Conservation (phyloP, 23 tunicate genomes). For the Aplidium turbinatum region DNA sequence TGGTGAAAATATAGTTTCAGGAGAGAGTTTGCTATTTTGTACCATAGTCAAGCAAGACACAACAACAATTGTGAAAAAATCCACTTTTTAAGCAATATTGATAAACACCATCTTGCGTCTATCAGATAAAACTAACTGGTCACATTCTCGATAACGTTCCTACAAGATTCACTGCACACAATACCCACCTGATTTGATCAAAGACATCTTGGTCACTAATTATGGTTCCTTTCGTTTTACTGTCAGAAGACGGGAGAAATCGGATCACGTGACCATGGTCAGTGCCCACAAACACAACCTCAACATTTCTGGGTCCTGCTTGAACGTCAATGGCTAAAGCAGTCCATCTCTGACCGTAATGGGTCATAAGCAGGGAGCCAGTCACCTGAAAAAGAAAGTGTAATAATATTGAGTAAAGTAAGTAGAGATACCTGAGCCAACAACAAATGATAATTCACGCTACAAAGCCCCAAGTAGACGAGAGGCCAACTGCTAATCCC, state of each 20-base stretch:
- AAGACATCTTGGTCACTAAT: conserved; percentile 52
- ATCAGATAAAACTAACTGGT: background rate
- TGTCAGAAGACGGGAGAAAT: conserved; percentile 40
- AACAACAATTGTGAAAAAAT: too few relatives aligned
- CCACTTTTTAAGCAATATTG: too few relatives aligned
- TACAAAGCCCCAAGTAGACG: too few relatives aligned
- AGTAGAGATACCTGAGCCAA: too few relatives aligned
- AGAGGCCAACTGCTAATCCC: too few relatives aligned
- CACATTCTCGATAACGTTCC: too few relatives aligned
- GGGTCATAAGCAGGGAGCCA: conserved; percentile 58
- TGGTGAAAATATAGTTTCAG: too few relatives aligned
- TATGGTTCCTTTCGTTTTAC: conserved; percentile 14
- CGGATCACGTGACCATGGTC: conserved; percentile 60
- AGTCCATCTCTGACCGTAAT: conserved; percentile 71
- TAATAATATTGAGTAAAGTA: too few relatives aligned
- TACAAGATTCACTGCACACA: too few relatives aligned
- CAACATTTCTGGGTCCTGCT: conserved; percentile 54
- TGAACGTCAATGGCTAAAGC: conserved; percentile 34
- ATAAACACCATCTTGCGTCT: background rate
- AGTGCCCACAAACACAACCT: conserved; percentile 63
- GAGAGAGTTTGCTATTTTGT: too few relatives aligned
- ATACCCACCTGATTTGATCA: conserved; percentile 50
- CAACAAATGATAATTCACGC: too few relatives aligned
- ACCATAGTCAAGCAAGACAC: too few relatives aligned
- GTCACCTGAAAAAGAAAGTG: conserved; percentile 25